Base-by-base conservation (phyloP, 2,113 vertebrate species). In the Centropus unirufus region DNA sequence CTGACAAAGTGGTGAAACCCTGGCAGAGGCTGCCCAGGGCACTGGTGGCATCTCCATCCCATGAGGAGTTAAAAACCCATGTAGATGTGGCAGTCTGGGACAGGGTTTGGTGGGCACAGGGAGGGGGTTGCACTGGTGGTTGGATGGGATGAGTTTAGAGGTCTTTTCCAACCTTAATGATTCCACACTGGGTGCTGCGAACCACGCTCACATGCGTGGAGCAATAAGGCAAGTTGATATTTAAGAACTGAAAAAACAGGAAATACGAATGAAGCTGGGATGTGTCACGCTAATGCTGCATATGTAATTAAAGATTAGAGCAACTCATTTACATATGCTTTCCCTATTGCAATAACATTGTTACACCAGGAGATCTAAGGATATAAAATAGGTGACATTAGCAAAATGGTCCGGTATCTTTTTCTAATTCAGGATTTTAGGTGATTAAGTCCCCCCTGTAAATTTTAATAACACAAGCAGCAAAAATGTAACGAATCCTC, bases 191-290 rank as follows among this genome's bases (percentile, higher is more conserved):
- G 7, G 19, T 9, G 36, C 2, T 18, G 55, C 8, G 15, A 85
- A 49, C 4, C 0, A 0, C 1, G 0, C 26, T 9, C 2, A 1
- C 2, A 11, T 7, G 74, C 24, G 76, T 8, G 20, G 16, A 62
- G 88, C 51, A 70, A 4, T 1, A 44, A 61, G 67, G 23, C 29
- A 55, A 73, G 74, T 10, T 34, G 83, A 8, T 8, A 5, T 3
- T 27, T 39, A 52, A 17, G 88, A 36, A 69, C 49, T 32, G 62
- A 29, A 54, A 58, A 72, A 54, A 9, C 90, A 87, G 92, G 90
- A 70, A 86, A 23, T 8, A 19, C 11, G 32, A 47, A 30, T 4
- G 79, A 79, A 66, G 93, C 49, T 9, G 51, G 90, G 79, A 54
- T 73, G 93, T 34, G 85, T 62, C 88, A 90, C 4, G 1, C 81